phyloP scores from a whole-genome alignment of 2,888 invertebrate genomes.

The Dermolepida albohirtum region DNA sequence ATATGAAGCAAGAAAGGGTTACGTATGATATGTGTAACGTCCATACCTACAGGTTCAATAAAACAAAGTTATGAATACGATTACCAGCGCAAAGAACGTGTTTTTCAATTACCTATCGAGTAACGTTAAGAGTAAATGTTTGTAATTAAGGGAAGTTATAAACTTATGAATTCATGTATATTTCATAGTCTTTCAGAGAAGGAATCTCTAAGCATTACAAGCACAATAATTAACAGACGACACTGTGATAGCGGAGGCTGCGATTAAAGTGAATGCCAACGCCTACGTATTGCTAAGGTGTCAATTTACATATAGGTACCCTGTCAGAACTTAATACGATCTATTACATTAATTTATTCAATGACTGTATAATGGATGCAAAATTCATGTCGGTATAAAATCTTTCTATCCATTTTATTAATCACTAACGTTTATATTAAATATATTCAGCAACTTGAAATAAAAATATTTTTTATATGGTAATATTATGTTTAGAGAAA shows the following conservation, averaged over 20 bases:
- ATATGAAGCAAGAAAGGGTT: neutral
- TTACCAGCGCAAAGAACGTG: constrained; percentile 4
- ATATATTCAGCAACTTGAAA: constrained; percentile 10
- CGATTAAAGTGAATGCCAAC: constrained; percentile 44
- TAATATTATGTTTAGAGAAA: constrained; percentile 5
- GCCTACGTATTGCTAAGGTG: constrained; percentile 48
- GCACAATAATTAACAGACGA: constrained; percentile 47
- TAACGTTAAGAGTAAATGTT: constrained; percentile 32
- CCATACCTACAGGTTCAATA: neutral
- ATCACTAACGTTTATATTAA: constrained; percentile 7
- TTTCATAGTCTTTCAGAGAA: constrained; percentile 35
- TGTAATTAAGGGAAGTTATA: constrained; percentile 41
- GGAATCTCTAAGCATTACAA: constrained; percentile 22
- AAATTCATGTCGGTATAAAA: constrained; percentile 45
- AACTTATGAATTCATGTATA: constrained; percentile 40
- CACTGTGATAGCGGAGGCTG: constrained; percentile 39
- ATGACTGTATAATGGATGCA: constrained; percentile 53
- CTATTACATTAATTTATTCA: constrained; percentile 52
- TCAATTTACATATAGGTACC: constrained; percentile 52
- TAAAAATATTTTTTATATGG: constrained; percentile 12
- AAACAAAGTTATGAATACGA: constrained; percentile 27
- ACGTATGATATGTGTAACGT: too few relatives aligned
- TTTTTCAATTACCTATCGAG: constrained; percentile 42
- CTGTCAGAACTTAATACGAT: constrained; percentile 46
- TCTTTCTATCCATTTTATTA: constrained; percentile 10